Conservation (phyloP, 2,888 invertebrate genomes). For the Acheta domesticus region DNA sequence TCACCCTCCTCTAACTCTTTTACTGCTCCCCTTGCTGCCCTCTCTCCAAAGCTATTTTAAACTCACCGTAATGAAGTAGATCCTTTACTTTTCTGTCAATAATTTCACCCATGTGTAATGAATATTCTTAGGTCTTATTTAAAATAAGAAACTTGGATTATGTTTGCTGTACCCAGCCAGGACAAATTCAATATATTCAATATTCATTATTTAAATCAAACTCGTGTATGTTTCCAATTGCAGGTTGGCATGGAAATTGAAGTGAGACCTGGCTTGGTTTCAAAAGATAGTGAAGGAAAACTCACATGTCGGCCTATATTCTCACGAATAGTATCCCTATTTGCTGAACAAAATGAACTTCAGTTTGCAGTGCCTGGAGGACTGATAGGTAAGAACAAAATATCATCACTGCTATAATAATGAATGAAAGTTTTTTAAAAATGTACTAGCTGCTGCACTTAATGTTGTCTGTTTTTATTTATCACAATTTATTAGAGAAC, state of each 20-base stretch:
- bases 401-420: not conserved
- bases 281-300: slow-evolving; percentile 93
- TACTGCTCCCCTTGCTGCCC: too few species aligned
- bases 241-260: slow-evolving; percentile 98
- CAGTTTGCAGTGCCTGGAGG: slow-evolving; percentile 99
- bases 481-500: too few species aligned
- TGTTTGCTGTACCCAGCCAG: too few species aligned
- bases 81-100: too few species aligned
- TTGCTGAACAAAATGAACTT: slow-evolving; percentile 96
- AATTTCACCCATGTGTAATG: too few species aligned
- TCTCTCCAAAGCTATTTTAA: too few species aligned
- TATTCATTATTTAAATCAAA: too few species aligned
- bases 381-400: slow-evolving; percentile 68
- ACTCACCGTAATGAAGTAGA: too few species aligned
- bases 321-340: slow-evolving; percentile 93
- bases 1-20: too few species aligned
- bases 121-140: not conserved
- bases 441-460: not conserved
- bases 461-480: not conserved
- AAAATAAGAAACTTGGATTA: not conserved
- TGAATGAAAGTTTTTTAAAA: slow-evolving; percentile 7
- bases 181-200: too few species aligned
- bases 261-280: slow-evolving; percentile 94
- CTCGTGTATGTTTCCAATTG: not conserved
- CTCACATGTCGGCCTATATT: slow-evolving; percentile 95